Base-by-base conservation (phyloP, 2,113 vertebrate genomes). In the Bothrops jararaca region DNA sequence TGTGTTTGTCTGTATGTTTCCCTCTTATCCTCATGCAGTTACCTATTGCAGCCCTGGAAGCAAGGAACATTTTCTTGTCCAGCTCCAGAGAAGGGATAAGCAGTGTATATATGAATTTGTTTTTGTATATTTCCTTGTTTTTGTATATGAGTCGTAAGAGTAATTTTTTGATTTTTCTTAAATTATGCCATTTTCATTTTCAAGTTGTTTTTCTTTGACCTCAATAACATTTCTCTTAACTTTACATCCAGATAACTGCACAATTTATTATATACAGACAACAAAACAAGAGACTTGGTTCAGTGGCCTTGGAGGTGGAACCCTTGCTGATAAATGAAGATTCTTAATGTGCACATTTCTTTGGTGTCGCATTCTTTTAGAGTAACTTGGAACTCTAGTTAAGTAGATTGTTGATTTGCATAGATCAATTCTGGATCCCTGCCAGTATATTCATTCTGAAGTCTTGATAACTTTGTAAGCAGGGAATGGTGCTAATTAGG, bases 181-280 rank as follows among this genome's bases (percentile, higher is more conserved):
- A 91, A 80, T 80, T 80, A 80, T 80, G 34, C 74, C 34, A 42
- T 80, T 34, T 80, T 80, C 34, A 42, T 39, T 80, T 42, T 92
- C 91, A 54, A 22, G 29, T 87, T 56, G 91, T 91, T 92, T 91
- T 39, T 91, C 2, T 91, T 74, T 85, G 22, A 91, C 53, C 11
- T 9, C 26, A 69, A 20, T 74, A 56, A 56, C 93, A 48, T 24
- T 91, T 94, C 95, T 94, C 95, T 97, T 94, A 95, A 92, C 92
- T 0, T 48, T 94, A 86, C 22, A 69, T 50, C 4, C 95, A 98
- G 98, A 97, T 97, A 89, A 98, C 95, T 0, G 26, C 85, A 48
- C 97, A 97, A 85, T 97, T 98, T 89, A 52, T 98, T 90, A 85
- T 96, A 24, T 97, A 97, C 50, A 94, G 69, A 4, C 97, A 96